Conservation (phyloP, 2,113 vertebrate species). For the Scalopus aquaticus region DNA sequence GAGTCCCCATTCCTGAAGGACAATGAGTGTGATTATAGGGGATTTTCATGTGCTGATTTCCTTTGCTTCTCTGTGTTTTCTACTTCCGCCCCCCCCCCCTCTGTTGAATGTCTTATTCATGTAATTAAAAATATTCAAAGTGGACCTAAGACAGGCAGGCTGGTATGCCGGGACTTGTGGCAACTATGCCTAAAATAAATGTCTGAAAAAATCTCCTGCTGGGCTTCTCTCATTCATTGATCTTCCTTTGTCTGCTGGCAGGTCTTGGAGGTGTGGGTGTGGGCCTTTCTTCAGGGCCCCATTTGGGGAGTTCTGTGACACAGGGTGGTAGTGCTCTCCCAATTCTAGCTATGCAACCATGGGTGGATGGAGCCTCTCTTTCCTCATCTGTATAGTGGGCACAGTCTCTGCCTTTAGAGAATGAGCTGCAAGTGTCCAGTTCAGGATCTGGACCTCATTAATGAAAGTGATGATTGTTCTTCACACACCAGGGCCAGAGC, state of each 20-base stretch:
- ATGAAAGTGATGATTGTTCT: background rate
- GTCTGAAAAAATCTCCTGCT: background rate
- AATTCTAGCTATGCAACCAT: background rate
- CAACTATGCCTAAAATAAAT: background rate
- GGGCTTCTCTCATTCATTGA: background rate
- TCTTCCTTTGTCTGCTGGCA: background rate
- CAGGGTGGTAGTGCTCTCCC: background rate
- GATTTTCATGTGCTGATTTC: background rate
- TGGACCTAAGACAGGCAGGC: background rate
- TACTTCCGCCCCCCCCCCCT: background rate
- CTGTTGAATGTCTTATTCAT: background rate
- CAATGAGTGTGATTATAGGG: background rate
- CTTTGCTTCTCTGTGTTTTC: background rate
- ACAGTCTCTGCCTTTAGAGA: background rate
- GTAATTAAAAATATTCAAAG: background rate
- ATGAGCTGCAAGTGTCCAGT: background rate
- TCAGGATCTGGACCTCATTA: background rate
- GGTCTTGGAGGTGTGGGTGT: rapidly evolving
- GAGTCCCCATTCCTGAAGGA: background rate
- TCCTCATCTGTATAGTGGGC: background rate
- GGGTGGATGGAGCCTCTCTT: background rate
- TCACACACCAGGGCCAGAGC: background rate
- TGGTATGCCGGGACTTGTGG: background rate
- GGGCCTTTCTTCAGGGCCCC: background rate
- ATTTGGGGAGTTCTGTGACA: background rate